These are phyloP conservation scores for Heliangelus exortis DNA, from an alignment of 2,797 vertebrate genomes.

Conservation along the genomic window DNA sequence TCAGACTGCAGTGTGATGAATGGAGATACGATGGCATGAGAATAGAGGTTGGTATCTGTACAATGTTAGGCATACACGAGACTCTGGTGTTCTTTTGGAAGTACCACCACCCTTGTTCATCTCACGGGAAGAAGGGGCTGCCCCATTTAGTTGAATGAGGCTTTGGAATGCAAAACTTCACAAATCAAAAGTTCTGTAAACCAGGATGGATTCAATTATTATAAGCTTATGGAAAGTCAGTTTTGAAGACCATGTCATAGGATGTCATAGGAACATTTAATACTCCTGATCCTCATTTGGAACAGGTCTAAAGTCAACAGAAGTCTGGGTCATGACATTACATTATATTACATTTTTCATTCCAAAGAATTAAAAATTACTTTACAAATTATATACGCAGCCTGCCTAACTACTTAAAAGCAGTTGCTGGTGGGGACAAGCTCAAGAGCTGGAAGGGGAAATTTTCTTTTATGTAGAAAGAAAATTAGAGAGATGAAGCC, in stretches of 20 bases:
- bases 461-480: too few relatives aligned
- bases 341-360: neutral
- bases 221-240: neutral
- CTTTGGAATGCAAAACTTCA: neutral
- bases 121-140: neutral
- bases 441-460: neutral
- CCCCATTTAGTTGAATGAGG: neutral
- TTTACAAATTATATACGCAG: constrained; percentile 5
- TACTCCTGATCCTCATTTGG: neutral
- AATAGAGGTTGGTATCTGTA: neutral
- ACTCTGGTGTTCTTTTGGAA: constrained; percentile 1
- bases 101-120: constrained; percentile 5
- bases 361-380: constrained; percentile 16
- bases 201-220: neutral
- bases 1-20: neutral
- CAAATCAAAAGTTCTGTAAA: neutral
- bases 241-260: neutral
- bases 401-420: constrained; percentile 29
- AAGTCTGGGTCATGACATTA: neutral
- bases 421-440: neutral
- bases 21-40: neutral
- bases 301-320: neutral
- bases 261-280: neutral
- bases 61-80: neutral
- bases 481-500: too few relatives aligned